Percentiles rank a stretch among this genome's conserved stretches.
Conservation (phyloP, 2,888 invertebrate species). For the Polylopha cassiicola region DNA sequence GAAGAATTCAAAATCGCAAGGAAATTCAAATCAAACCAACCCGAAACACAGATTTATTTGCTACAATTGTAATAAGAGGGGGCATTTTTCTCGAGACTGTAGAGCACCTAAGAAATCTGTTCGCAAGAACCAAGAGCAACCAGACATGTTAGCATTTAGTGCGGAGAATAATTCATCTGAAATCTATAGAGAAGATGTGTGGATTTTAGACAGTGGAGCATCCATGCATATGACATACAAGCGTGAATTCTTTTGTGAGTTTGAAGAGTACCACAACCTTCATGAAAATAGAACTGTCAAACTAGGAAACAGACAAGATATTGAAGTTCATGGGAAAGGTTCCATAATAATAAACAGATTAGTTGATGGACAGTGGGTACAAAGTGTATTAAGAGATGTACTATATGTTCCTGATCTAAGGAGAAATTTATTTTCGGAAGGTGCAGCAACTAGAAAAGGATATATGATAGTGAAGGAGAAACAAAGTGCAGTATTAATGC, state of each 20-base stretch:
- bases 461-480: slow-evolving; percentile 31
- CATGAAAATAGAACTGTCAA: slow-evolving; percentile 24
- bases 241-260: slow-evolving; percentile 26
- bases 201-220: slow-evolving; percentile 33
- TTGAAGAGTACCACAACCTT: slow-evolving; percentile 20
- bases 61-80: slow-evolving; percentile 31
- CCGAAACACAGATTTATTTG: slow-evolving; percentile 27
- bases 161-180: slow-evolving; percentile 10
- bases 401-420: slow-evolving; percentile 36
- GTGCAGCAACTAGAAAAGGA: slow-evolving; percentile 30
- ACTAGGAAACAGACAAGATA: slow-evolving; percentile 27
- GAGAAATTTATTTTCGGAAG: slow-evolving; percentile 43
- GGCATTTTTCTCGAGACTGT: slow-evolving; percentile 32
- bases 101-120: slow-evolving; percentile 26
- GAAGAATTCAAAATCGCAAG: slow-evolving; percentile 2
- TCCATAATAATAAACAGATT: slow-evolving; percentile 27
- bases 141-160: slow-evolving; percentile 31
- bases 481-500: slow-evolving; percentile 18
- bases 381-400: slow-evolving; percentile 25
- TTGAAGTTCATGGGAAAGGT: slow-evolving; percentile 30
- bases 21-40: slow-evolving; percentile 5
- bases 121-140: slow-evolving; percentile 12
- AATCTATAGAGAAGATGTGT: slow-evolving; percentile 18
- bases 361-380: slow-evolving; percentile 30
- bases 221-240: slow-evolving; percentile 29